Conservation (phyloP, 35 echinoderm and acorn worm species). For the Lytechinus pictus region DNA sequence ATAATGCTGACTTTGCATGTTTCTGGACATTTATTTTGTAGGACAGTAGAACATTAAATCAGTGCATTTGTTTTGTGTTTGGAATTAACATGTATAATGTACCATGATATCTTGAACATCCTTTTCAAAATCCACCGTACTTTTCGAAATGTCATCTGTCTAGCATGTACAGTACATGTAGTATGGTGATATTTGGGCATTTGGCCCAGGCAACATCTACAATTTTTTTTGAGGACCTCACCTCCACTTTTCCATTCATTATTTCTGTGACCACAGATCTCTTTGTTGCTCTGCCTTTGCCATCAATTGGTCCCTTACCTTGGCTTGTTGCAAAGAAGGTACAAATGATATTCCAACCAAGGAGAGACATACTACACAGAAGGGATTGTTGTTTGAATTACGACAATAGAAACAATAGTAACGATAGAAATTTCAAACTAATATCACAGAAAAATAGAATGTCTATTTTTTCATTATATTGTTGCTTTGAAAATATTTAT, state of each 20-base stretch:
- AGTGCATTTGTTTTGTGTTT: constrained; percentile 53
- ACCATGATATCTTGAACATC: background rate
- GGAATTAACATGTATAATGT: too few relatives aligned
- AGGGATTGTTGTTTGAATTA: constrained; percentile 60
- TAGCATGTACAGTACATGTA: constrained; percentile 22
- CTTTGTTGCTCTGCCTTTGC: constrained; percentile 57
- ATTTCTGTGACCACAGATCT: constrained; percentile 34
- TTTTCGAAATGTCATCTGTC: background rate
- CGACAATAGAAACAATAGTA: constrained; percentile 38
- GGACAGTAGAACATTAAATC: background rate
- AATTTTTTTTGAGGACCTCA: constrained; percentile 25
- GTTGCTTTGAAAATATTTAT: background rate
- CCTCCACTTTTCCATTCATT: constrained; percentile 25
- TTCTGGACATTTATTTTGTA: background rate
- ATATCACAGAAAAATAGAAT: background rate
- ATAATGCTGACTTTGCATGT: too few relatives aligned
- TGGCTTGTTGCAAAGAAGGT: too few relatives aligned
- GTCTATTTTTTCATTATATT: background rate
- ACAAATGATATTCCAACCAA: constrained; percentile 51
- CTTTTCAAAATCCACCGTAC: constrained; percentile 26
- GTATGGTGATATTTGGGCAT: constrained; percentile 16
- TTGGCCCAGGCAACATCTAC: background rate
- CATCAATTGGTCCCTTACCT: constrained; percentile 78
- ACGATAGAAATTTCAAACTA: constrained; percentile 57
- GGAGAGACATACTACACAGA: constrained; percentile 41